Evolutionary conservation across 2,888 invertebrate genomes (phyloP).

Genomic region (Smittia aterrima): DNA sequence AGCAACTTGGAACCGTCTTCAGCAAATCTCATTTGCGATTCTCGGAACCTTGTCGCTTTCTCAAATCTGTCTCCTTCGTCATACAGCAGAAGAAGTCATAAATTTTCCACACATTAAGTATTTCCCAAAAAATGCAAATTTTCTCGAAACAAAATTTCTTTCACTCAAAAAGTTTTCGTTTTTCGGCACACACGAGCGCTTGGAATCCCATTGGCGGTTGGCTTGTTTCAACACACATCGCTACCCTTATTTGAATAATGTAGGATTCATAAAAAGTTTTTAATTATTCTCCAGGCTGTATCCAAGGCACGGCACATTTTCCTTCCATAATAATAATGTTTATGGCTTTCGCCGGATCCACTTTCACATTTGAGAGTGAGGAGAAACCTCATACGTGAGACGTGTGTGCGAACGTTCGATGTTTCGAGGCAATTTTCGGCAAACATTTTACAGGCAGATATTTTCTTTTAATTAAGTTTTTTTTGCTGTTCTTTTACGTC

Average conservation of each 20-base stretch:
- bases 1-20: too few species aligned
- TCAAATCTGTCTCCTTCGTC: too few species aligned
- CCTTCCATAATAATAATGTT: constrained; percentile 38
- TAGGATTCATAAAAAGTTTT: constrained; percentile 38
- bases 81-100: constrained; percentile 24
- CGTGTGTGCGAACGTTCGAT: neutral
- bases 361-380: neutral
- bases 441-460: constrained; percentile 7
- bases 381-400: neutral
- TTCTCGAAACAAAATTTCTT: neutral
- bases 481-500: neutral
- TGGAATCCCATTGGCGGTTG: constrained; percentile 23
- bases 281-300: constrained; percentile 40
- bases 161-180: neutral
- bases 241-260: constrained; percentile 28
- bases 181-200: too few species aligned
- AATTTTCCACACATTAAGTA: constrained; percentile 38
- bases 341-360: constrained; percentile 19
- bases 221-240: constrained; percentile 12
- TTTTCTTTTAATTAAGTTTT: constrained; percentile 40
- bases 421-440: constrained; percentile 16
- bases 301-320: constrained; percentile 29
- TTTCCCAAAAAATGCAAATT: constrained; percentile 27
- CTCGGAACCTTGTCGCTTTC: too few species aligned
- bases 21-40: too few species aligned